These are phyloP conservation scores for Catostomus latipinnis DNA, from an alignment of 2,797 vertebrate genomes.

Conservation along the genomic window DNA sequence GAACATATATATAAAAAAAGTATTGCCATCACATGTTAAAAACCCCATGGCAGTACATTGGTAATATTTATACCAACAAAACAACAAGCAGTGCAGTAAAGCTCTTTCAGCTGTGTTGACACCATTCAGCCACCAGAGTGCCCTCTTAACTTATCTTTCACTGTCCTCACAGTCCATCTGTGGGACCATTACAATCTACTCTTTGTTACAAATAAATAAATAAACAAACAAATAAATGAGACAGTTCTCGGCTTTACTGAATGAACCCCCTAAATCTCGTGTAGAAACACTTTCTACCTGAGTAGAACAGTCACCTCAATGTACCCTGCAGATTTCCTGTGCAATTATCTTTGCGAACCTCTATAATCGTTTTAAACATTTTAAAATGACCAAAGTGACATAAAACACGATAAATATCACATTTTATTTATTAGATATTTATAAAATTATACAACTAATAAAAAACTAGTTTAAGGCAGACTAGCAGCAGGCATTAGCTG, in stretches of 20 bases:
- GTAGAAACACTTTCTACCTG: conserved; percentile 16
- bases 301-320: conserved; percentile 21
- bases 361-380: conserved; percentile 25
- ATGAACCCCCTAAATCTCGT: conserved; percentile 17
- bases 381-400: conserved; percentile 6
- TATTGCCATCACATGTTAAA: too few relatives aligned
- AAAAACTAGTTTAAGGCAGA: conserved; percentile 66
- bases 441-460: conserved; percentile 63
- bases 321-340: conserved; percentile 28
- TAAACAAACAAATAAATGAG: neutral
- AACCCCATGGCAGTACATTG: too few relatives aligned
- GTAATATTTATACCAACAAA: too few relatives aligned
- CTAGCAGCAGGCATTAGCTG: conserved; percentile 57
- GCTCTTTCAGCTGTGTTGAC: neutral
- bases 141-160: conserved; percentile 21
- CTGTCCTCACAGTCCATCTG: neutral
- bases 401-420: conserved; percentile 16
- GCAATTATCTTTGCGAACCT: conserved; percentile 30
- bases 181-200: neutral
- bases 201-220: neutral
- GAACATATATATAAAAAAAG: too few relatives aligned
- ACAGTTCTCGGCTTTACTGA: conserved; percentile 32
- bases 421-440: conserved; percentile 54
- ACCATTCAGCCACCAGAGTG: conserved; percentile 52
- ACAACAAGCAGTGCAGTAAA: neutral